Evolutionary conservation across 2,888 invertebrate genomes (phyloP).

Genomic region (Ophion obscuratus): DNA sequence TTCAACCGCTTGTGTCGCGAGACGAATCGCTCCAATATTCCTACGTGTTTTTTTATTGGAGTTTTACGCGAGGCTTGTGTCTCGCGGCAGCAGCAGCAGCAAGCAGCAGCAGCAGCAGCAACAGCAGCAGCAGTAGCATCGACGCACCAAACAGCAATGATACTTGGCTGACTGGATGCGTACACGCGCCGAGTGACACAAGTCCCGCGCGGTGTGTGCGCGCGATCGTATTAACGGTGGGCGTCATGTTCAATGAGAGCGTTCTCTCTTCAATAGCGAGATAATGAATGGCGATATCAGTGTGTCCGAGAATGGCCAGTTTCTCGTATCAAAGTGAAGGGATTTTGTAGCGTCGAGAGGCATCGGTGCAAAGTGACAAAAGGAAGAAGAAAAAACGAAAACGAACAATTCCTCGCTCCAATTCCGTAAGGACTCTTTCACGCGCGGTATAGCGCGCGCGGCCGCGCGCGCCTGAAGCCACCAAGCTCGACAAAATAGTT

Average conservation of each 20-base stretch:
- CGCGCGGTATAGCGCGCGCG: neutral
- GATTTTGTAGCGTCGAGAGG: neutral
- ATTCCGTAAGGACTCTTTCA: slow-evolving; percentile 37
- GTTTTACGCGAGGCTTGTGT: neutral
- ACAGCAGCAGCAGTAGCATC: slow-evolving; percentile 13
- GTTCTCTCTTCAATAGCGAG: slow-evolving; percentile 74
- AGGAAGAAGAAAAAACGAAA: slow-evolving; percentile 15
- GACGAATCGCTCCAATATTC: neutral
- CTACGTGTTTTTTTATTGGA: neutral
- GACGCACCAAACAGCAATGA: slow-evolving; percentile 21
- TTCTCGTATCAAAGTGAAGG: slow-evolving; percentile 73
- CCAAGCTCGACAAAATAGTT: slow-evolving; percentile 45
- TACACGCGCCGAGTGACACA: slow-evolving; percentile 71
- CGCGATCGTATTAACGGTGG: slow-evolving; percentile 72
- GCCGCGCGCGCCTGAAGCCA: neutral
- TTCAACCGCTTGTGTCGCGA: too few relatives aligned
- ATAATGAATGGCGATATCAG: slow-evolving; percentile 80
- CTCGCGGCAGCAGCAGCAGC: neutral
- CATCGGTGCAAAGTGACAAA: neutral
- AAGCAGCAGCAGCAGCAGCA: slow-evolving; percentile 15
- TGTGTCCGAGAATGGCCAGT: slow-evolving; percentile 78
- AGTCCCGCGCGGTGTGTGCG: slow-evolving; percentile 72
- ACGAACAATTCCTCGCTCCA: slow-evolving; percentile 34
- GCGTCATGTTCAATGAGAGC: slow-evolving; percentile 77
- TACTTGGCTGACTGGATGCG: slow-evolving; percentile 51